Evolutionary conservation across 2,797 vertebrate species (phyloP).

Genomic region (Enteromius unitaeniatus): DNA sequence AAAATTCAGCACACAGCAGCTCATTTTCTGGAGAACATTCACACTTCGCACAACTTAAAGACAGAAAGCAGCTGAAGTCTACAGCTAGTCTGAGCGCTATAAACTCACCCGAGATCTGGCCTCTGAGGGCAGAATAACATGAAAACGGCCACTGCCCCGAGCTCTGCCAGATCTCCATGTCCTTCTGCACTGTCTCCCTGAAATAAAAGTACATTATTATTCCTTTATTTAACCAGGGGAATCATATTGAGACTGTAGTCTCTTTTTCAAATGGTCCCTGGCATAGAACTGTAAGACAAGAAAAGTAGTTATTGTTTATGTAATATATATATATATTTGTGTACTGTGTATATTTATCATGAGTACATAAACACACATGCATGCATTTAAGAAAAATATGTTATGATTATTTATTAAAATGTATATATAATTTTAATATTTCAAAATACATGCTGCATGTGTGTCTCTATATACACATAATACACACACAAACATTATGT

Average conservation of each 20-base stretch:
- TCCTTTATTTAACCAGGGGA: no score
- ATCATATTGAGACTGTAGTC: no score
- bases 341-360: no score
- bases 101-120: slow-evolving; percentile 83
- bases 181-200: slow-evolving; percentile 85
- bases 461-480: no score
- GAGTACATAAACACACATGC: no score
- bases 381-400: no score
- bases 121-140: slow-evolving; percentile 80
- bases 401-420: no score
- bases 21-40: neutral
- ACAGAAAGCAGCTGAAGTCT: neutral
- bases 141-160: slow-evolving; percentile 93
- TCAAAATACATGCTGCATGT: no score
- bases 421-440: no score
- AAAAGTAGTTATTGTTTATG: neutral
- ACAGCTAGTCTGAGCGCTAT: neutral
- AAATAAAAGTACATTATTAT: neutral
- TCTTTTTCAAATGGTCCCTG: no score
- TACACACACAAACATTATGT: no score
- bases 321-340: neutral
- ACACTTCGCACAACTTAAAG: neutral
- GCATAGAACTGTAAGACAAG: neutral
- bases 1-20: neutral
- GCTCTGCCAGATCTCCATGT: slow-evolving; percentile 89